These are phyloP conservation scores for Myripristis jacobus DNA, from an alignment of 2,797 vertebrate species.

Conservation along the genomic window DNA sequence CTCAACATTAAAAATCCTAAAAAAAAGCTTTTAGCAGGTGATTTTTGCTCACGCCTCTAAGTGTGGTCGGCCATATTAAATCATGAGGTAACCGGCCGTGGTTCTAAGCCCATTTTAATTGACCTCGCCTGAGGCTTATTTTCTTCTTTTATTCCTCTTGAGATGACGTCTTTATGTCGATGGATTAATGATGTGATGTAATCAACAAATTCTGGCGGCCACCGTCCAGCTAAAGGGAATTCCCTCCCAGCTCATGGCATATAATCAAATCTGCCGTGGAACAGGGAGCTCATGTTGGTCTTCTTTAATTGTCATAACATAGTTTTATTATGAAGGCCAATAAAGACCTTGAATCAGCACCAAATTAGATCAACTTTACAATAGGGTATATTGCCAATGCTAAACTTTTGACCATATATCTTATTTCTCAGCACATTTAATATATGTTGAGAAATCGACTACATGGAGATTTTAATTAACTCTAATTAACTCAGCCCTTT, in stretches of 20 bases:
- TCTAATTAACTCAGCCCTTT: too few species aligned
- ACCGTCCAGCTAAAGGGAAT: background rate
- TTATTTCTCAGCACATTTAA: background rate
- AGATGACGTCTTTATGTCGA: constrained; percentile 7
- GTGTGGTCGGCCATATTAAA: too few species aligned
- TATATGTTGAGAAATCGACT: background rate
- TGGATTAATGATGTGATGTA: constrained; percentile 39
- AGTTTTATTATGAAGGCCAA: too few species aligned
- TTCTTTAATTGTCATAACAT: too few species aligned
- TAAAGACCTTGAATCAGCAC: too few species aligned
- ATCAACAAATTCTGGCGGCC: background rate
- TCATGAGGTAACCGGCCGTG: background rate
- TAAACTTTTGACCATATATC: background rate
- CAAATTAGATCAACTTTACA: background rate
- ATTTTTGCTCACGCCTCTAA: too few species aligned
- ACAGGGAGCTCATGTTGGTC: too few species aligned
- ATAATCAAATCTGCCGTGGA: too few species aligned
- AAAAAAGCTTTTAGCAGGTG: too few species aligned
- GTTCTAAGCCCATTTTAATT: background rate
- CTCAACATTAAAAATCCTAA: too few species aligned
- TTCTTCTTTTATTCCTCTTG: constrained; percentile 27
- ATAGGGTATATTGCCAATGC: background rate
- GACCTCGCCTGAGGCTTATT: constrained; percentile 11
- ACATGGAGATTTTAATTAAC: too few species aligned
- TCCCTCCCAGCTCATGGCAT: background rate